phyloP scores from a whole-genome alignment of 2,113 vertebrate genomes.

The Engraulis encrasicolus region DNA sequence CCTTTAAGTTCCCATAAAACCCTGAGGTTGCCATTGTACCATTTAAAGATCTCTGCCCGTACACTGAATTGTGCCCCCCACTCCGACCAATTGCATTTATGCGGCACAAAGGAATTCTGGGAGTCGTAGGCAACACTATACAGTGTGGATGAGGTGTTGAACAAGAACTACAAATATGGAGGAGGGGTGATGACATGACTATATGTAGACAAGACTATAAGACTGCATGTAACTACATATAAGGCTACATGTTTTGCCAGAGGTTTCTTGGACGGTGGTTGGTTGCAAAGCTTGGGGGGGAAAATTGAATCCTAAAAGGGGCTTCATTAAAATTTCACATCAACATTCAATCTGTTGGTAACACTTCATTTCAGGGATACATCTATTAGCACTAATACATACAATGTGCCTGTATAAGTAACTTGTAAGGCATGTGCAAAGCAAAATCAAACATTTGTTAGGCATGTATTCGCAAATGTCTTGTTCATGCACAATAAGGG shows the following conservation, averaged over 20 bases:
- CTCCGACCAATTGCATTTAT: neutral
- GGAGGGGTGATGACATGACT: slow-evolving; percentile 48
- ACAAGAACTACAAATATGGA: slow-evolving; percentile 42
- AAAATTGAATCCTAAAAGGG: neutral
- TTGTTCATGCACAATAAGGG: no score
- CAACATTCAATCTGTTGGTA: no score
- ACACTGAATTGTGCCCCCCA: slow-evolving; percentile 29
- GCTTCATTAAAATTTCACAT: neutral
- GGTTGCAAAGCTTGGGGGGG: slow-evolving; percentile 26
- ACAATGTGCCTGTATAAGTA: no score
- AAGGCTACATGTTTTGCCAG: no score
- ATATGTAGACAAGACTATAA: slow-evolving; percentile 32
- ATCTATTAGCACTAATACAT: no score
- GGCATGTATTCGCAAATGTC: no score
- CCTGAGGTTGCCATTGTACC: slow-evolving; percentile 44
- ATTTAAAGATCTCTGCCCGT: slow-evolving; percentile 56
- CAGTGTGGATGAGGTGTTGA: slow-evolving; percentile 42
- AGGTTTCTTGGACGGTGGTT: neutral
- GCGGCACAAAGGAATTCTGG: slow-evolving; percentile 28
- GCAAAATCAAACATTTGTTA: no score
- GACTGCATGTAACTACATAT: no score
- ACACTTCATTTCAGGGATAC: no score
- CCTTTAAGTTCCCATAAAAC: no score
- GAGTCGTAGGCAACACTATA: slow-evolving; percentile 44
- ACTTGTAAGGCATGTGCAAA: no score